A percentile compares a stretch with the other conserved stretches of the same genome.
phyloP scores from a whole-genome alignment of 2,797 vertebrate genomes.

The Sandelia bainsii region DNA sequence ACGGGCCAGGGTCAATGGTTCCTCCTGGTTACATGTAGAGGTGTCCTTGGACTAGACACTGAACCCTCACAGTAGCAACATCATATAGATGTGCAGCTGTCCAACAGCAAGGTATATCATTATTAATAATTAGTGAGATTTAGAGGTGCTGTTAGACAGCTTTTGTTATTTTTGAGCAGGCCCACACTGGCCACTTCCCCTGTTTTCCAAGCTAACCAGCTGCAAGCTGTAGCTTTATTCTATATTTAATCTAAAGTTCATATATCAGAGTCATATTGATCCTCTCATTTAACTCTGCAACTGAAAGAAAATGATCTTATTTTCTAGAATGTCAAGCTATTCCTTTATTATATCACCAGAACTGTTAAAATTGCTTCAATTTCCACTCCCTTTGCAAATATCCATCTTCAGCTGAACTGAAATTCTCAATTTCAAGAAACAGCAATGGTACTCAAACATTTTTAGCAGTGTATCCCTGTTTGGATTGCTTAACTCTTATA shows the following conservation, averaged over 20 bases:
- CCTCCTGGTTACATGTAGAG: no score
- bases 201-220: slow-evolving; percentile 4
- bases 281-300: background rate
- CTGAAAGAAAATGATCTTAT: background rate
- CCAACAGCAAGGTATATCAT: no score
- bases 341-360: slow-evolving; percentile 1
- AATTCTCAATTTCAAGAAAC: slow-evolving; percentile 12
- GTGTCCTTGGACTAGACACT: no score
- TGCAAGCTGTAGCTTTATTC: background rate
- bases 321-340: background rate
- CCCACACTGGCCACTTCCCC: background rate
- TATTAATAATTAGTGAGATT: no score
- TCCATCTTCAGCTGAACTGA: slow-evolving; percentile 12
- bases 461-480: slow-evolving; percentile 26
- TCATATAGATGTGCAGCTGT: no score
- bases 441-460: background rate
- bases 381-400: slow-evolving; percentile 3
- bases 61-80: no score
- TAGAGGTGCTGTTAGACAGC: background rate
- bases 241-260: background rate
- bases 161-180: background rate
- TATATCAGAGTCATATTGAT: background rate
- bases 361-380: background rate
- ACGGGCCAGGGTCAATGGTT: no score
- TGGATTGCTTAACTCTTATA: slow-evolving; percentile 55